Percentiles rank a stretch among this genome's conserved stretches.
Evolutionary conservation across 2,888 invertebrate species (phyloP).

Genomic region (Stictocephala bisonia): DNA sequence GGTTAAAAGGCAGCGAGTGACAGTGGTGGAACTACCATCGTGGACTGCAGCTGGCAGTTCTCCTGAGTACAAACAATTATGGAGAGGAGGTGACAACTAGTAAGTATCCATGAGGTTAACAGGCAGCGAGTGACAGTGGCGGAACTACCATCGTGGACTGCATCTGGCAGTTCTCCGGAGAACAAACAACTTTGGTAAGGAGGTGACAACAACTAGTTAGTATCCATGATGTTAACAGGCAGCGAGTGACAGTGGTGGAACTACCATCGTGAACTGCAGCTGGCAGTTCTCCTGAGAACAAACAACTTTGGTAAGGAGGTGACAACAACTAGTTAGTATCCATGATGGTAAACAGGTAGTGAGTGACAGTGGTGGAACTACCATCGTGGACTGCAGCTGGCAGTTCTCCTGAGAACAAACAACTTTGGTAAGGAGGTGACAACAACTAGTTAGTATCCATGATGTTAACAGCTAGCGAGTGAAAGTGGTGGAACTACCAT

Average conservation of each 20-base stretch:
- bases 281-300: slow-evolving; percentile 55
- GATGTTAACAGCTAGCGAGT: too few relatives aligned
- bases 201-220: slow-evolving; percentile 52
- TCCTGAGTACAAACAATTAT: too few relatives aligned
- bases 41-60: slow-evolving; percentile 58
- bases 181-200: too few relatives aligned
- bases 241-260: slow-evolving; percentile 56
- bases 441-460: too few relatives aligned
- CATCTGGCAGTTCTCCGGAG: slow-evolving; percentile 57
- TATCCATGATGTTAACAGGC: slow-evolving; percentile 55
- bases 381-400: slow-evolving; percentile 58
- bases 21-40: slow-evolving; percentile 57
- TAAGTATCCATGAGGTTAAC: slow-evolving; percentile 55
- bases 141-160: slow-evolving; percentile 57
- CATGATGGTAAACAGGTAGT: slow-evolving; percentile 54
- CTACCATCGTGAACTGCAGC: slow-evolving; percentile 58
- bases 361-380: slow-evolving; percentile 56
- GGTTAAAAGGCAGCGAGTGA: slow-evolving; percentile 54
- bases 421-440: too few relatives aligned
- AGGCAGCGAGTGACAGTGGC: slow-evolving; percentile 56
- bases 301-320: too few relatives aligned
- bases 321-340: slow-evolving; percentile 53
- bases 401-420: slow-evolving; percentile 54
- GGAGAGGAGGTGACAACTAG: slow-evolving; percentile 49
- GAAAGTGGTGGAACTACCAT: neutral